Evolutionary conservation across 2,113 vertebrate species (phyloP).

Genomic region (Rhabdomys dilectus): DNA sequence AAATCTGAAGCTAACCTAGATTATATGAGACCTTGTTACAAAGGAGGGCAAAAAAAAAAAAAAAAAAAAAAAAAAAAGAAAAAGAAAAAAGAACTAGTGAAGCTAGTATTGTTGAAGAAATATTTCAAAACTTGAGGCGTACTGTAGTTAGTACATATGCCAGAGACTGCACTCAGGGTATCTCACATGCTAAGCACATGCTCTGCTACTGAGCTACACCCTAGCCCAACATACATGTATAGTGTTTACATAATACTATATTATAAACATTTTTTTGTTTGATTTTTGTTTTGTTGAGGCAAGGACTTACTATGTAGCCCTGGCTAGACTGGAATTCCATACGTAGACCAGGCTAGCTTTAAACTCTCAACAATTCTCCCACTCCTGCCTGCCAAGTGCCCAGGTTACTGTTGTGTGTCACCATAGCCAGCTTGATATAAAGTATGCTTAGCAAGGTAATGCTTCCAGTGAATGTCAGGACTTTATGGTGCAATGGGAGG

Average conservation of each 20-base stretch:
- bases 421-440: too few species aligned
- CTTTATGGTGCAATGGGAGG: background rate
- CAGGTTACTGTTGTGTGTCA: background rate
- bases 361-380: background rate
- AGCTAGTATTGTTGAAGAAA: background rate
- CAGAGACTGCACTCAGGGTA: background rate
- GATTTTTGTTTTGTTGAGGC: background rate
- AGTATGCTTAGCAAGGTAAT: slow-evolving; percentile 47
- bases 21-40: background rate
- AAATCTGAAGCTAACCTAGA: background rate
- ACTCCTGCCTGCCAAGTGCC: background rate
- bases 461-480: background rate
- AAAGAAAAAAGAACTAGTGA: background rate
- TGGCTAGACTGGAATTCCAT: background rate
- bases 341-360: background rate
- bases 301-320: background rate
- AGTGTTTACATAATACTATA: slow-evolving; percentile 51
- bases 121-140: slow-evolving; percentile 49
- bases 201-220: background rate
- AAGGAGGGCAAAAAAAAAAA: background rate
- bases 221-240: background rate
- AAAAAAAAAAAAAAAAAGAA: background rate
- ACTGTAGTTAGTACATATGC: background rate
- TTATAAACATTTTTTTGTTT: slow-evolving; percentile 22
- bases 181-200: background rate